Evolutionary conservation across 2,888 invertebrate species (phyloP), one percentile per base, ranked within the genome.

Genomic region (Eilema griseolum): DNA sequence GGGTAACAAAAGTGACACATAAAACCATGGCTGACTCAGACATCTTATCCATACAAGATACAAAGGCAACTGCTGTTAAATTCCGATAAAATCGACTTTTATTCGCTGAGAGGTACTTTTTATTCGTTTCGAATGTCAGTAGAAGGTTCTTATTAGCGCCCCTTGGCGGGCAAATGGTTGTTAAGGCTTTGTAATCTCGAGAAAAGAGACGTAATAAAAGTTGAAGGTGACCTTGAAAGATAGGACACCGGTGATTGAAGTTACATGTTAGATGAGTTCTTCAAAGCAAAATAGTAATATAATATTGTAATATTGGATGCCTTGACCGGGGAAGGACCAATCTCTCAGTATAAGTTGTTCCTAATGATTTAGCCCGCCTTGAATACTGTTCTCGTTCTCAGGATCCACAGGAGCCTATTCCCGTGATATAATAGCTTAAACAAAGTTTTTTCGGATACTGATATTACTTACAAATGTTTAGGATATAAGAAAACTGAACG

Each of bases 131-230:
- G 60, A 71, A 62, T 72, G 71, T 74, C 75, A 69, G 73, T 75
- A 71, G 79, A 80, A 77, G 72, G 75, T 72, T 73, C 72, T 82
- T 75, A 71, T 80, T 79, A 73, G 77, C 70, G 63, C 66, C 61
- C 61, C 59, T 41, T 64, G 52, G n/a, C 52, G 3, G n/a, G 52
- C 52, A 52, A 52, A 52, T n/a, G 65, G 73, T 78, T 73, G 72
- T 73, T 62, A 46, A 61, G 52, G 73, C n/a, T 74, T 71, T 70
- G 72, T 76, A 71, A 64, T 52, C 52, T 52, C n/a, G 60, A 52
- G 76, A 79, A 80, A n/a, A 52, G 52, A 52, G 20, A n/a, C 8
- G 52, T 8, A 52, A 52, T 52, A 52, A 8, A 52, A 52, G 52
- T 52, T n/a, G 20, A 52, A 46, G 46, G 20, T 46, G 46, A 46